phyloP scores from a whole-genome alignment of 2,888 invertebrate species.

The Rhagophthalmus giganteus region DNA sequence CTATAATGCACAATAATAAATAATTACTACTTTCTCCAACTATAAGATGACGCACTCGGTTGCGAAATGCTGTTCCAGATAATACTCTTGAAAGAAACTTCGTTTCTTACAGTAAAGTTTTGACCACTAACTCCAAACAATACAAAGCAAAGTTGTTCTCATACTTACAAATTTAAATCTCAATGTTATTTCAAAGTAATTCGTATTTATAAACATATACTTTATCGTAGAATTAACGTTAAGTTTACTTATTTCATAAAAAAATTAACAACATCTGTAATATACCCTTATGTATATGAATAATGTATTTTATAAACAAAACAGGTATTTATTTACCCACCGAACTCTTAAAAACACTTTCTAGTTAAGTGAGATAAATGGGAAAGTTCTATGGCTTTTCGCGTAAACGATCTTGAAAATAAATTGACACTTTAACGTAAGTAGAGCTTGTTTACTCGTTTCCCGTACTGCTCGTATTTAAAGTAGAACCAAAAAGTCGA shows the following conservation, averaged over 20 bases:
- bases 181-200: neutral
- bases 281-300: slow-evolving; percentile 1
- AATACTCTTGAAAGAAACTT: neutral
- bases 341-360: slow-evolving; percentile 19
- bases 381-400: slow-evolving; percentile 16
- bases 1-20: too few species aligned
- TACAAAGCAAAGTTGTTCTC: neutral
- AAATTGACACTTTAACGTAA: slow-evolving; percentile 24
- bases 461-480: slow-evolving; percentile 7
- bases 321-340: slow-evolving; percentile 16
- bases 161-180: neutral
- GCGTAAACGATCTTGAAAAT: slow-evolving; percentile 19
- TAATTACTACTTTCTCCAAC: too few species aligned
- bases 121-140: neutral
- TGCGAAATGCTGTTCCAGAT: too few species aligned
- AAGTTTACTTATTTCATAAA: neutral
- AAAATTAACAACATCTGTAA: slow-evolving; percentile 1
- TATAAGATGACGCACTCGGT: too few species aligned
- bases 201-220: neutral
- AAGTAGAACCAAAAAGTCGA: slow-evolving; percentile 12
- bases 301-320: slow-evolving; percentile 13
- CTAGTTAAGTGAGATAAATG: slow-evolving; percentile 22
- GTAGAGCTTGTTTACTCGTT: slow-evolving; percentile 21
- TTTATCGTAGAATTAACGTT: neutral
- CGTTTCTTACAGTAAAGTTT: neutral